These are phyloP conservation scores for Cossypha caffra DNA, from an alignment of 2,797 vertebrate species.

Conservation along the genomic window DNA sequence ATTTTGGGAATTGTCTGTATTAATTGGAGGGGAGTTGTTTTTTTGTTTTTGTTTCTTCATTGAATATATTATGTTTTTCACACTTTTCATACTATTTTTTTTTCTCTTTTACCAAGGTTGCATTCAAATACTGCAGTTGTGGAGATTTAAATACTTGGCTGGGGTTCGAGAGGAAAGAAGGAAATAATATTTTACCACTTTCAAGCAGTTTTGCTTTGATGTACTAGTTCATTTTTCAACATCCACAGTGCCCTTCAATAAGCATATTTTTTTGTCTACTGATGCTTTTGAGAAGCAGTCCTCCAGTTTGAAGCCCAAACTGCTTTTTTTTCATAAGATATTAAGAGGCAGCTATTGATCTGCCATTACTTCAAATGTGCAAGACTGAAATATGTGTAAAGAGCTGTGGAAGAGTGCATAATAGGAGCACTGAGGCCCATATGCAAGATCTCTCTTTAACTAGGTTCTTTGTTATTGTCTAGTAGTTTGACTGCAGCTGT, in stretches of 20 bases:
- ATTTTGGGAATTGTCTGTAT: neutral
- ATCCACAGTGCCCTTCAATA: conserved; percentile 55
- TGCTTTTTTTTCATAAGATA: conserved; percentile 13
- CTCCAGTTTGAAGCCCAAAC: conserved; percentile 47
- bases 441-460: conserved; percentile 55
- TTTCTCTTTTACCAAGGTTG: neutral
- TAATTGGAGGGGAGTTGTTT: accelerated
- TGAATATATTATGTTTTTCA: neutral
- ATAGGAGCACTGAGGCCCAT: conserved; percentile 34
- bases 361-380: conserved; percentile 54
- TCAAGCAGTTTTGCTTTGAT: conserved; percentile 56
- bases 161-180: neutral
- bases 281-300: conserved; percentile 55
- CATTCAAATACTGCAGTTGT: neutral
- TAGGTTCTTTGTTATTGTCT: conserved; percentile 63
- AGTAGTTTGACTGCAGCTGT: conserved; percentile 71
- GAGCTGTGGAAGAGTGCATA: neutral
- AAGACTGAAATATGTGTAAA: conserved; percentile 32
- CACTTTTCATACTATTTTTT: neutral
- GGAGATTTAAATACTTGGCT: conserved; percentile 18
- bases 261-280: conserved; percentile 57
- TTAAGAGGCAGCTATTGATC: conserved; percentile 62
- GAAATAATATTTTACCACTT: conserved; percentile 38
- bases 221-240: conserved; percentile 29
- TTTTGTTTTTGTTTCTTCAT: neutral